A percentile compares a stretch with the other conserved stretches of the same genome.
Conservation (phyloP, 2,113 vertebrate species). For the Hystrix brachyura region DNA sequence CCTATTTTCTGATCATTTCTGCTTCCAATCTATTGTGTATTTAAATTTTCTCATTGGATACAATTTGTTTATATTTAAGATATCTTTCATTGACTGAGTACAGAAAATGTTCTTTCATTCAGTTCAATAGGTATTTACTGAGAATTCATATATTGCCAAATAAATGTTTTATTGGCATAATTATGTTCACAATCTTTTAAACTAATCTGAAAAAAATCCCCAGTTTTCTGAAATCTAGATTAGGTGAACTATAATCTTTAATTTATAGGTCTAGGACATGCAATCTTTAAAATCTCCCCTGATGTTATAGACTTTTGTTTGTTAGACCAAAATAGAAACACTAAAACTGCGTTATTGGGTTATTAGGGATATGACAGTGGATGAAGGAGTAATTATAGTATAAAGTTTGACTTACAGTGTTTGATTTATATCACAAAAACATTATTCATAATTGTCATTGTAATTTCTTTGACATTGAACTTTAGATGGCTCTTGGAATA, state of each 20-base stretch:
- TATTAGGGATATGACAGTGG: neutral
- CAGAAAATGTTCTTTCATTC: neutral
- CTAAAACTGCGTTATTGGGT: neutral
- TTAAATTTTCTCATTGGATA: neutral
- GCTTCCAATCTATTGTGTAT: neutral
- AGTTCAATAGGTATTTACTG: neutral
- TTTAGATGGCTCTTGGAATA: neutral
- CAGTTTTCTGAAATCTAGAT: neutral
- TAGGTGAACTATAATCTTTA: neutral
- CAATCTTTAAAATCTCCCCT: neutral
- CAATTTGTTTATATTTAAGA: neutral
- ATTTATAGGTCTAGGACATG: neutral
- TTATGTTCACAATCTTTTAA: neutral
- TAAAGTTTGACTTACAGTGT: neutral
- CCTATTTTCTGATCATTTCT: neutral
- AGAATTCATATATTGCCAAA: neutral
- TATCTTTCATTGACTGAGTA: neutral
- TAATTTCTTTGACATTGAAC: constrained; percentile 18
- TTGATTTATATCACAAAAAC: neutral
- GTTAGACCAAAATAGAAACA: neutral
- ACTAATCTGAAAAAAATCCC: neutral
- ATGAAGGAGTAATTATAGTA: neutral
- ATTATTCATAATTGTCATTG: neutral
- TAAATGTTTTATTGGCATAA: constrained; percentile 23
- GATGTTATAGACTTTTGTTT: neutral